Evolutionary conservation across 2,888 invertebrate species (phyloP).

Genomic region (Nemotelus nigrinus): DNA sequence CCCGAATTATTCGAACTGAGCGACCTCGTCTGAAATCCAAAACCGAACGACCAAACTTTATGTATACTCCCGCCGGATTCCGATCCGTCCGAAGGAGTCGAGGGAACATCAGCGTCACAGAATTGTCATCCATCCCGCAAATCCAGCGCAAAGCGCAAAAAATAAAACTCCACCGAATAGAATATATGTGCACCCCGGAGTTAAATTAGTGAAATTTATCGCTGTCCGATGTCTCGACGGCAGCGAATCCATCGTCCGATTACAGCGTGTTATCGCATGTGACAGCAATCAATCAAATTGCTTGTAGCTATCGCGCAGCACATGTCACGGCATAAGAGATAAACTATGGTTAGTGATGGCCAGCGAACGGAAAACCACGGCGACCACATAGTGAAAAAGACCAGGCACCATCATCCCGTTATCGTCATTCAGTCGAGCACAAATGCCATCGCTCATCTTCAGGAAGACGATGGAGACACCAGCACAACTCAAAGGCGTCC

Average conservation of each 20-base stretch:
- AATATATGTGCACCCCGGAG: neutral
- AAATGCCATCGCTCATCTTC: slow-evolving; percentile 35
- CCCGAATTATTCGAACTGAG: neutral
- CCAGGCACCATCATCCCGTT: slow-evolving; percentile 27
- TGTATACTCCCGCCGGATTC: neutral
- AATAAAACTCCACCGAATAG: no score
- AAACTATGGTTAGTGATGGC: neutral
- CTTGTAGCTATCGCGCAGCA: slow-evolving; percentile 24
- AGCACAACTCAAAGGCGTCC: neutral
- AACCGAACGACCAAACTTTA: neutral
- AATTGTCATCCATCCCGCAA: neutral
- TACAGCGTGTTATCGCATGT: slow-evolving; percentile 48
- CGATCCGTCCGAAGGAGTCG: neutral
- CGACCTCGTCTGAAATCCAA: slow-evolving; percentile 17
- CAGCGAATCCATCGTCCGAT: slow-evolving; percentile 37
- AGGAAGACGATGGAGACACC: neutral
- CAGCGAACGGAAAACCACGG: slow-evolving; percentile 14
- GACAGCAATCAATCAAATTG: slow-evolving; percentile 51
- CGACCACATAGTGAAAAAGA: neutral
- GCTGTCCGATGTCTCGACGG: slow-evolving; percentile 38
- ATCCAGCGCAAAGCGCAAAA: neutral
- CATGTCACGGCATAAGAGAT: slow-evolving; percentile 31
- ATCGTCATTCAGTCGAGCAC: slow-evolving; percentile 7
- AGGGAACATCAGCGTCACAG: neutral
- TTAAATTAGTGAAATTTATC: slow-evolving; percentile 44